A percentile compares a stretch with the other conserved stretches of the same genome.
These are phyloP conservation scores for Oncorhynchus kisutch DNA, from an alignment of 2,113 vertebrate genomes.

Conservation along the genomic window DNA sequence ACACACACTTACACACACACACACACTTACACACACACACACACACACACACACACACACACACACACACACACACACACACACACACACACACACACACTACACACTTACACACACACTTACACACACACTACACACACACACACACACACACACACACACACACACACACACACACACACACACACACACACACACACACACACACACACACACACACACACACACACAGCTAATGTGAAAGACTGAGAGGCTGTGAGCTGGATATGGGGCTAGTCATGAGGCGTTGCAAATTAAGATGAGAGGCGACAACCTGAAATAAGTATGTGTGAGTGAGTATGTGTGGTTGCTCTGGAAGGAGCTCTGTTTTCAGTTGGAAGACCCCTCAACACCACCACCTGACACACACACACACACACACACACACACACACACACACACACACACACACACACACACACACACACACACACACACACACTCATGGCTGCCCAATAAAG, in stretches of 20 bases:
- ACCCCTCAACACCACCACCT: too few species aligned
- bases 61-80: conserved; percentile 13
- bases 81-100: conserved; percentile 24
- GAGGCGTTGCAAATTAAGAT: conserved; percentile 57
- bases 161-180: conserved; percentile 37
- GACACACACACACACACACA: too few species aligned
- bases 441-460: too few species aligned
- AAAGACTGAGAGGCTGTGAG: conserved; percentile 64
- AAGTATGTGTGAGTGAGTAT: conserved; percentile 65
- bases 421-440: too few species aligned
- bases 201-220: conserved; percentile 23
- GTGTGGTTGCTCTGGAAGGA: conserved; percentile 20
- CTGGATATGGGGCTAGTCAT: conserved; percentile 48
- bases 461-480: conserved; percentile 15
- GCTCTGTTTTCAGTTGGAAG: too few species aligned
- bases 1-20: conserved; percentile 1
- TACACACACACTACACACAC: conserved; percentile 28
- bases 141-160: conserved; percentile 39
- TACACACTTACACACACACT: conserved; percentile 38
- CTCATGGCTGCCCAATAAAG: conserved; percentile 62
- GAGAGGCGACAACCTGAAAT: conserved; percentile 63
- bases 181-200: conserved; percentile 32
- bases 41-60: conserved; percentile 11
- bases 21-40: conserved; percentile 11
- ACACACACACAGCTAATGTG: conserved; percentile 41